phyloP scores from a whole-genome alignment of 2,113 vertebrate genomes.

The Lasiurus borealis region DNA sequence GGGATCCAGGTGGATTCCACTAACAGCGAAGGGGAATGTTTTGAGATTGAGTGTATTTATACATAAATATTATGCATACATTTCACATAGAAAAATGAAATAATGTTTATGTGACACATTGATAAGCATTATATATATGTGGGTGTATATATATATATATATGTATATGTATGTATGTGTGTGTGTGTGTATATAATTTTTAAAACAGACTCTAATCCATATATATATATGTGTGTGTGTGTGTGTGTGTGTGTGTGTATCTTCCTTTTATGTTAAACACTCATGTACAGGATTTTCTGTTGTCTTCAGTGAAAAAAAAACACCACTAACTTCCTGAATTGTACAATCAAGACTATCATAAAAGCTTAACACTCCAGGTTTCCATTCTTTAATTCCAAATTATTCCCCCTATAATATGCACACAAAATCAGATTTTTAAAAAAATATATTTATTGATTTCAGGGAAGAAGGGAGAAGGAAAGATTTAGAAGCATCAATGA shows the following conservation, averaged over 20 bases:
- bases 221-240: no score
- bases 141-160: no score
- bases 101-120: neutral
- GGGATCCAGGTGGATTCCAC: neutral
- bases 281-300: neutral
- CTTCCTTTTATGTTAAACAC: neutral
- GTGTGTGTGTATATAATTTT: no score
- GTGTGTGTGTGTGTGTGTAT: no score
- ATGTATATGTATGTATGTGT: no score
- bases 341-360: neutral
- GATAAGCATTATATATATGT: neutral
- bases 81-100: neutral
- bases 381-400: neutral
- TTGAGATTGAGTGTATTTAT: neutral
- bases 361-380: neutral
- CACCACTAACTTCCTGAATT: neutral
- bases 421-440: no score
- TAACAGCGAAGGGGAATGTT: neutral
- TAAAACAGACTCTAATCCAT: no score
- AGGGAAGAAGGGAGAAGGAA: no score
- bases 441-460: no score
- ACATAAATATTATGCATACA: neutral
- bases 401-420: neutral
- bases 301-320: neutral
- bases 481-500: no score